Evolutionary conservation across 2,797 vertebrate genomes (phyloP).

Genomic region (Mus caroli): DNA sequence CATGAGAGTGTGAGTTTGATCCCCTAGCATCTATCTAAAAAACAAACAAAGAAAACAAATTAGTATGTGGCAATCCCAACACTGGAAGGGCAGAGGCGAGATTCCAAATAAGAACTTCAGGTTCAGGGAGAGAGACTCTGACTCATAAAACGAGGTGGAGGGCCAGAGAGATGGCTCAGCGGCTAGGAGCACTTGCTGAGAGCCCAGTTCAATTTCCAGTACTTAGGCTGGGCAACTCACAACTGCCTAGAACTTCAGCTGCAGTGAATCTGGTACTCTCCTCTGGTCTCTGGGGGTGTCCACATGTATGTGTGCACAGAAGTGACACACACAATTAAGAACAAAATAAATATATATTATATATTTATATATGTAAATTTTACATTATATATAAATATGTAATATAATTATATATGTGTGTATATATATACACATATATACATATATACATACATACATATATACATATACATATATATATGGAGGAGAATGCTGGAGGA

Average conservation of each 20-base stretch:
- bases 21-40: not conserved
- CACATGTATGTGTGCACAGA: not conserved
- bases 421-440: too few relatives aligned
- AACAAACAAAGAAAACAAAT: not conserved
- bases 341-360: not conserved
- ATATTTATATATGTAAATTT: not conserved
- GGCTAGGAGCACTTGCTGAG: not conserved
- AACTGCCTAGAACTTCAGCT: not conserved
- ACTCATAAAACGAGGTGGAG: not conserved
- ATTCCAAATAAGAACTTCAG: not conserved
- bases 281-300: not conserved
- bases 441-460: not conserved
- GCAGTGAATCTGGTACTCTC: not conserved
- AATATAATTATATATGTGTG: not conserved
- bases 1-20: not conserved
- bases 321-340: not conserved
- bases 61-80: not conserved
- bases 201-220: not conserved
- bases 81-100: not conserved
- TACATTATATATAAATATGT: not conserved
- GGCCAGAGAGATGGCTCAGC: not conserved
- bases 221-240: not conserved
- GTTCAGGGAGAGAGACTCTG: not conserved
- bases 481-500: not conserved
- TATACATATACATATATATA: too few relatives aligned